Base-by-base conservation (phyloP, 2,888 invertebrate species). In the Drosophila subsilvestris region DNA sequence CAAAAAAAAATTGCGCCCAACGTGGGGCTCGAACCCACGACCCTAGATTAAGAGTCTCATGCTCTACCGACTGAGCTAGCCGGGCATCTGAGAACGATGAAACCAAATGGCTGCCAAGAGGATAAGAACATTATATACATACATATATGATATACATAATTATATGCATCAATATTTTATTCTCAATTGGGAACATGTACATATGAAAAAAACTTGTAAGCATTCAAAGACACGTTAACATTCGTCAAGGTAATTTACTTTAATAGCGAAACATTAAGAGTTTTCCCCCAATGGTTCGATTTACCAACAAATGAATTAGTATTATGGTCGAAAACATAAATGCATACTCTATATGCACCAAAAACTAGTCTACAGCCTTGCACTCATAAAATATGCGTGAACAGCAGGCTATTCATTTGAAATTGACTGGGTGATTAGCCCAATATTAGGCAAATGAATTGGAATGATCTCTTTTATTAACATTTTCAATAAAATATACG, bases 21-120 rank as follows among this genome's bases (percentile, higher is more conserved):
- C 90, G 90, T 91, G 91, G 91, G 91, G 91, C 91, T 92, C 91
- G 92, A 92, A 92, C 92, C 92, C 92, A 91, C 91, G 92, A 91
- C 91, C 92, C 92, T 91, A 92, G 91, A 91, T 92, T 91, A 91
- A 91, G 92, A 92, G 91, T 92, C 92, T 91, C 91, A 91, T 91
- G 92, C 92, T 91, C 91, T 92, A 92, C 91, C 92, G 91, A 92
- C 91, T 92, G 91, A 91, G 92, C 92, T 91, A 92, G 91, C 91
- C 91, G 91, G 91, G 90, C 91, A 80, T 37, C 7, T 69, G 8
- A 27, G 17, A 8, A 55, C 55, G 49, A 2, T 2, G 7, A 37
- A 37, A n/a, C n/a, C 37, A 14, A 37, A 14, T 14, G 2, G 37
- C 10, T 32, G 4, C 1, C n/a, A 37, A n/a, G 2, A 7, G 1